phyloP scores from a whole-genome alignment of 2,113 vertebrate species.

The Corythoichthys intestinalis region DNA sequence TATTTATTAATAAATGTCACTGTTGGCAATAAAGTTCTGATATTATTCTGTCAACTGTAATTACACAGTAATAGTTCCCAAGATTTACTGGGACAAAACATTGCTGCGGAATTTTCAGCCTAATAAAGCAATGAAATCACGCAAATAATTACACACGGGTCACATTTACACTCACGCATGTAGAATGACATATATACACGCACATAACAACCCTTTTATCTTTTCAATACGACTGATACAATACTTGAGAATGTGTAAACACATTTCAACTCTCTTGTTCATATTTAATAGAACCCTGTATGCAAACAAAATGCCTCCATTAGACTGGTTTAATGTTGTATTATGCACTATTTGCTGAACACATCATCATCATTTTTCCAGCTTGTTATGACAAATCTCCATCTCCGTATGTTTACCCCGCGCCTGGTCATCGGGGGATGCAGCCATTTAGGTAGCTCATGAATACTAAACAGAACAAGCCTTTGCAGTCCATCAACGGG shows the following conservation, averaged over 20 bases:
- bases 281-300: no score
- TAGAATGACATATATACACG: neutral
- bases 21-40: neutral
- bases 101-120: neutral
- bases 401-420: neutral
- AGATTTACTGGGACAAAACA: neutral
- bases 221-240: neutral
- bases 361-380: neutral
- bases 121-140: neutral
- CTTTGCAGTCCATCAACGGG: neutral
- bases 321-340: no score
- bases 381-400: neutral
- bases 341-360: neutral
- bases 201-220: no score
- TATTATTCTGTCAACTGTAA: neutral
- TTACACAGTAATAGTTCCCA: neutral
- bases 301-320: no score
- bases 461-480: neutral
- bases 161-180: neutral
- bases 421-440: neutral
- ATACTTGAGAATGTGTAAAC: neutral
- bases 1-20: neutral
- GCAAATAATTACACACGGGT: neutral
- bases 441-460: slow-evolving; percentile 1
- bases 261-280: no score